Evolutionary conservation across 2,797 vertebrate species (phyloP).

Genomic region (Acanthopagrus latus): DNA sequence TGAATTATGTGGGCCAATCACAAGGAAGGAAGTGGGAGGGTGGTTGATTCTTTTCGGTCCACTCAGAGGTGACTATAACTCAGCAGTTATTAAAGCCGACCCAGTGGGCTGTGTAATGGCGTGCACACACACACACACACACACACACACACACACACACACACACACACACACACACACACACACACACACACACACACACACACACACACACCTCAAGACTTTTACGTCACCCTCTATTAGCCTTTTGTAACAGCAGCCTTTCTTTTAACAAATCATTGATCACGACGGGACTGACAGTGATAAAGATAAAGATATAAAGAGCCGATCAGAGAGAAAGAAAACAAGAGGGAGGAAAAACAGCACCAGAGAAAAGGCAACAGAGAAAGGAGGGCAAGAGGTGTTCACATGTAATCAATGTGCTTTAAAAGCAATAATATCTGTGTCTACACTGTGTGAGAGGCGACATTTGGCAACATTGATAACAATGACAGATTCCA

Average conservation of each 20-base stretch:
- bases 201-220: background rate
- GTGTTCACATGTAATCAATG: background rate
- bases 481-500: background rate
- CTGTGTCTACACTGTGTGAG: background rate
- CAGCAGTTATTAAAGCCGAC: constrained; percentile 60
- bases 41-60: constrained; percentile 18
- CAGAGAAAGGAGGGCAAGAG: background rate
- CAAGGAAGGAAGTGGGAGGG: constrained; percentile 53
- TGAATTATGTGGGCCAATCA: constrained; percentile 51
- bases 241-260: constrained; percentile 12
- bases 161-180: constrained; percentile 1
- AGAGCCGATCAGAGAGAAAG: background rate
- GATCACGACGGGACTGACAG: background rate
- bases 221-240: background rate
- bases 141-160: background rate
- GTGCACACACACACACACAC: background rate
- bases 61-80: constrained; percentile 50
- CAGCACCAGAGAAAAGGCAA: background rate
- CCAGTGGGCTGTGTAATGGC: constrained; percentile 35
- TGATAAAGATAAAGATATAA: background rate
- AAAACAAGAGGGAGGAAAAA: background rate
- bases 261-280: constrained; percentile 1
- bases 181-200: background rate
- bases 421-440: background rate
- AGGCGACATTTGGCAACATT: background rate